These are phyloP conservation scores for Hippolais icterina DNA, from an alignment of 2,113 vertebrate genomes.

Conservation along the genomic window DNA sequence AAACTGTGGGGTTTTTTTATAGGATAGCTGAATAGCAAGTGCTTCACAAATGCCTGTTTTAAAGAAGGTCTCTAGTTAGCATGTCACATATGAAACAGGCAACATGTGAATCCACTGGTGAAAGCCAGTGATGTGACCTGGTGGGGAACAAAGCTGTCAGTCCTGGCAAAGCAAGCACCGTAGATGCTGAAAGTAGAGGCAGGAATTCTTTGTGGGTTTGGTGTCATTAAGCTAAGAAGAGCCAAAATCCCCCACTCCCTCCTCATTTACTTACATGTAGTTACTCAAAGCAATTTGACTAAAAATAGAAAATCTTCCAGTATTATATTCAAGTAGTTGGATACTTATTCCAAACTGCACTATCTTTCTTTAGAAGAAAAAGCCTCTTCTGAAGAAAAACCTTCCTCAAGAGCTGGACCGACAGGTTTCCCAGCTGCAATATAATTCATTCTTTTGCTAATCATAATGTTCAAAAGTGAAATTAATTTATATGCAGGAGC, in stretches of 20 bases:
- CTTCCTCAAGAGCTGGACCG: background rate
- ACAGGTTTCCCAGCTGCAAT: background rate
- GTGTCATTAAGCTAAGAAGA: background rate
- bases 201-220: background rate
- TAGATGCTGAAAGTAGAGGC: background rate
- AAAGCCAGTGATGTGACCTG: background rate
- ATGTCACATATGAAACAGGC: background rate
- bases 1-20: background rate
- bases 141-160: background rate
- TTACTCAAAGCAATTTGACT: background rate
- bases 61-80: background rate
- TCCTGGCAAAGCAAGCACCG: background rate
- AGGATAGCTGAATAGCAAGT: background rate
- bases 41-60: constrained; percentile 32
- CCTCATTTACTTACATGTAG: background rate
- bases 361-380: background rate
- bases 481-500: background rate
- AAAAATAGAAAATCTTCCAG: background rate
- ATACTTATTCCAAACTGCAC: background rate
- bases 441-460: background rate
- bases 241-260: background rate
- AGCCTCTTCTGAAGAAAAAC: background rate
- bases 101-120: background rate
- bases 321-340: background rate
- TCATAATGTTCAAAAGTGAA: background rate